Base-by-base conservation (phyloP, 2,888 invertebrate genomes). In the Caenorhabditis wallacei region DNA sequence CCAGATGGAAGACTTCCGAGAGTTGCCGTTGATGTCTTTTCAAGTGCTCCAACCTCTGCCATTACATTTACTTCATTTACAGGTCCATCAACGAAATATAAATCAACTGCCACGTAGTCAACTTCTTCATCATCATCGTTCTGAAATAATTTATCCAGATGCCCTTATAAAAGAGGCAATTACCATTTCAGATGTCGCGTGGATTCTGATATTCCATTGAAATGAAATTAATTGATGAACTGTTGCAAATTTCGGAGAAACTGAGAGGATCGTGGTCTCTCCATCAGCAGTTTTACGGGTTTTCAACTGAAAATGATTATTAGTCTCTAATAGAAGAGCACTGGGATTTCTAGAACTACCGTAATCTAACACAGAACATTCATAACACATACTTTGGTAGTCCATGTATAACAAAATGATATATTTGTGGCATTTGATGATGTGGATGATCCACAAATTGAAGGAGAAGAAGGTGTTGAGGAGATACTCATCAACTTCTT, bases 211-310 rank as follows among this genome's bases (percentile, higher is more conserved):
- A 61, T 87, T 90, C 91, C 91, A 91, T 79, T 91, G 91, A 80
- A 91, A 91, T 13, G 90, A 87, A 35, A 91, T 89, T 61, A 90
- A 88, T 56, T 91, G 90, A 79, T 91, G 87, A 18, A 90, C 89
- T 1, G 90, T 91, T 40, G 91, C 90, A 63, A 91, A 90, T 68
- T 91, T 91, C 11, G 91, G 91, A 1, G 91, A 91, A 35, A 91
- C 86, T 54, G 89, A 88, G 18, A 91, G 80, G 59, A 91, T 90
- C 20, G 84, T 83, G 2, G 82, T 51, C 24, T 87, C 87, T 11
- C 85, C 86, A 37, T 81, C 84, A 11, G 83, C 82, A 1, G 85
- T 85, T 46, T 83, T 83, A 43, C 87, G 66, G 13, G 81, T 79
- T 61, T 84, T 80, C 20, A 87, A 26, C 79, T 85, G 75, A 35